Percentiles rank a stretch among this genome's conserved stretches.
phyloP scores from a whole-genome alignment of 2,113 vertebrate genomes.

The Antennarius striatus region DNA sequence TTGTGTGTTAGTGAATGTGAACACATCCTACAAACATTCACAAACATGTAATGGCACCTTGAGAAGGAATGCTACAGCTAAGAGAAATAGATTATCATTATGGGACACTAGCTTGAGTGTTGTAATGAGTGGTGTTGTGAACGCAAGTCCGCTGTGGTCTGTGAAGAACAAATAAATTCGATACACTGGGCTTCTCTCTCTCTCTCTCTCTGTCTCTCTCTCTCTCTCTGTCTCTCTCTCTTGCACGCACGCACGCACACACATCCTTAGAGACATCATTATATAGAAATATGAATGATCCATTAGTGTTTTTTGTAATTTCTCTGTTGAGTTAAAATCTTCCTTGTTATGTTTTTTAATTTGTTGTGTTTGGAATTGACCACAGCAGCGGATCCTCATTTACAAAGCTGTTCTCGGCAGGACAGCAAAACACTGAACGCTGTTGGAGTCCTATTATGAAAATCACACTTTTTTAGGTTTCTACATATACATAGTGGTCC shows the following conservation, averaged over 20 bases:
- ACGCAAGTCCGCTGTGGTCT: no score
- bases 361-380: conserved; percentile 44
- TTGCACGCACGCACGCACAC: not conserved
- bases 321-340: conserved; percentile 31
- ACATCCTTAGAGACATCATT: conserved; percentile 49
- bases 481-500: no score
- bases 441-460: conserved; percentile 18
- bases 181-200: no score
- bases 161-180: no score
- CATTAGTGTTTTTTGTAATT: conserved; percentile 48
- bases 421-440: conserved; percentile 34
- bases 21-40: not conserved
- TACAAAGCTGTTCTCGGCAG: conserved; percentile 41
- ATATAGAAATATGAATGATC: conserved; percentile 53
- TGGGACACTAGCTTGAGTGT: no score
- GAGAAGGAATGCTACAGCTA: conserved; percentile 5
- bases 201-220: no score
- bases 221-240: no score
- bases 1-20: no score
- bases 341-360: conserved; percentile 49
- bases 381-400: conserved; percentile 44
- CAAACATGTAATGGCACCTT: conserved; percentile 22
- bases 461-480: not conserved
- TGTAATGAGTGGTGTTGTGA: no score
- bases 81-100: conserved; percentile 49